Percentiles rank a stretch among this genome's conserved stretches.
phyloP scores from a whole-genome alignment of 1,140 invertebrate genomes.

The Drosophila persimilis region DNA sequence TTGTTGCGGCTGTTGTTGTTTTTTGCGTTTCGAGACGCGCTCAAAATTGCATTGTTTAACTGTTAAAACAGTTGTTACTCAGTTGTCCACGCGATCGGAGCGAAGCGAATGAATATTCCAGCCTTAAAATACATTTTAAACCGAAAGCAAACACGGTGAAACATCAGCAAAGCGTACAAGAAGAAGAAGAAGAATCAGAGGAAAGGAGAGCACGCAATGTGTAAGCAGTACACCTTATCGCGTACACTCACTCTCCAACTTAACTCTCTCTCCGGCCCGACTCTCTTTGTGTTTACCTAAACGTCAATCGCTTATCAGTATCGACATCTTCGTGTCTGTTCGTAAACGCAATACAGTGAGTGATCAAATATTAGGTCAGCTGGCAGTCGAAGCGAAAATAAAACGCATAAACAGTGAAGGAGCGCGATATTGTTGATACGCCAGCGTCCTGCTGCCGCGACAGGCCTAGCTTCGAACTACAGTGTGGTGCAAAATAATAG shows the following conservation, averaged over 20 bases:
- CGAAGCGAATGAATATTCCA: constrained; percentile 38
- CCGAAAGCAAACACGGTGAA: too few relatives aligned
- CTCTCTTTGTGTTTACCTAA: constrained; percentile 24
- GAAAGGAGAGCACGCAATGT: constrained; percentile 11
- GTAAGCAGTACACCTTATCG: constrained; percentile 23
- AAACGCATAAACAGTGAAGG: too few relatives aligned
- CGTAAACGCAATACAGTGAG: too few relatives aligned
- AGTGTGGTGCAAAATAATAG: too few relatives aligned
- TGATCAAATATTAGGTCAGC: too few relatives aligned
- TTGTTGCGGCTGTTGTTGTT: constrained; percentile 17
- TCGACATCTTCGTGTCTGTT: constrained; percentile 26
- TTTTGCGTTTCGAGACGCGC: constrained; percentile 43
- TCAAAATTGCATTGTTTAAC: constrained; percentile 69
- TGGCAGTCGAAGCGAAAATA: too few relatives aligned
- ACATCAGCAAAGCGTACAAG: not conserved
- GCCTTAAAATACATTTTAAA: constrained; percentile 1
- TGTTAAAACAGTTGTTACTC: constrained; percentile 57
- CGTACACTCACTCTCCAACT: constrained; percentile 1
- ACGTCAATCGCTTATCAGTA: constrained; percentile 43
- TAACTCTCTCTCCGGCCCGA: constrained; percentile 20
- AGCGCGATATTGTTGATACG: too few relatives aligned
- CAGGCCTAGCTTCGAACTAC: too few relatives aligned
- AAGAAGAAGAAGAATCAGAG: too few relatives aligned
- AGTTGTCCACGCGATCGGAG: constrained; percentile 49
- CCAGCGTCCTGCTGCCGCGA: too few relatives aligned